Evolutionary conservation across 2,797 vertebrate species (phyloP).

Genomic region (Furcifer pardalis): DNA sequence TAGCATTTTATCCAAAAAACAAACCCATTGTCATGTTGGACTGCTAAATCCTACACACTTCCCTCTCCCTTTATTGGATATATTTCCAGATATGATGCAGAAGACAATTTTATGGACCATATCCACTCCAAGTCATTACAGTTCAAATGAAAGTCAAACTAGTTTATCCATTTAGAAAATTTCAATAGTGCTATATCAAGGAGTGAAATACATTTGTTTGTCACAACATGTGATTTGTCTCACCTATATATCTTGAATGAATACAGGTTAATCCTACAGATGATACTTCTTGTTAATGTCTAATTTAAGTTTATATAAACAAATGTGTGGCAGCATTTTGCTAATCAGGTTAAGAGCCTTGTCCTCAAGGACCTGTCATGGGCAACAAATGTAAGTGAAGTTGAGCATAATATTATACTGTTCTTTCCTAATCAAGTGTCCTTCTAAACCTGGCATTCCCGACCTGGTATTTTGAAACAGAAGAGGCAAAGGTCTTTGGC

Average conservation of each 20-base stretch:
- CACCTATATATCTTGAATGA: no score
- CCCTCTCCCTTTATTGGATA: no score
- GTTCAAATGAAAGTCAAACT: no score
- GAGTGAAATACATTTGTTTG: no score
- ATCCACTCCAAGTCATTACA: no score
- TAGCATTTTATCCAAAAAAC: not conserved
- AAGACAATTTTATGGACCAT: no score
- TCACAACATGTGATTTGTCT: no score
- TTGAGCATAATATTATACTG: conserved; percentile 38
- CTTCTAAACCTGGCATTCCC: conserved; percentile 53
- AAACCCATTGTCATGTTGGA: not conserved
- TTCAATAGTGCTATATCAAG: no score
- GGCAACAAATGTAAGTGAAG: conserved; percentile 45
- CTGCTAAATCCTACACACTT: not conserved
- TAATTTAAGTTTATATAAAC: not conserved
- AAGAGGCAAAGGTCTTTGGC: conserved; percentile 63
- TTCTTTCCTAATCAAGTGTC: conserved; percentile 44
- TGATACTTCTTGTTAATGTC: no score
- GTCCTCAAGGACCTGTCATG: conserved; percentile 50
- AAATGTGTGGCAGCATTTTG: conserved; percentile 42
- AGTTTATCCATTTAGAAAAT: no score
- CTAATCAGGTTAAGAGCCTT: conserved; percentile 30
- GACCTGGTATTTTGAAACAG: conserved; percentile 66
- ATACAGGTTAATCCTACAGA: no score
- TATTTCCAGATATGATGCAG: no score